Evolutionary conservation across 2,113 vertebrate genomes (phyloP), one percentile per base, ranked within the genome.

Genomic region (Prionailurus bengalensis): DNA sequence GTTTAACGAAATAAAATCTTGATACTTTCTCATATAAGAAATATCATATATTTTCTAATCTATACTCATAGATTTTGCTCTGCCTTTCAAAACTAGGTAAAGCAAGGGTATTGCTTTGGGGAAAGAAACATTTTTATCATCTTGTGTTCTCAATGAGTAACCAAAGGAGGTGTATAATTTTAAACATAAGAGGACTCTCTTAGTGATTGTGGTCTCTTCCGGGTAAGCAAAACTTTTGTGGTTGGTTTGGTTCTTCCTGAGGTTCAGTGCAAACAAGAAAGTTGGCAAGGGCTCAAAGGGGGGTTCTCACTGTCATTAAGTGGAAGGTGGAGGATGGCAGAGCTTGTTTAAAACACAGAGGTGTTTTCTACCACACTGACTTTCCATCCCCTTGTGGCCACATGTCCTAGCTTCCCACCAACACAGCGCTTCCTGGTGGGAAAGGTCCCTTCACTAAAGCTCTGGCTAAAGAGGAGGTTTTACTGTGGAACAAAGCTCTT

Each of bases 51-150:
- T 70, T 80, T 97, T 90, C 23, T 89, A 68, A 83, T 23, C 71
- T 63, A 19, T 53, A 39, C 48, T 65, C 4, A 58, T 68, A 81
- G 27, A 10, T 51, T 76, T 86, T 73, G 13, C 21, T 39, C 42
- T 71, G 17, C 23, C 23, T 93, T 94, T 95, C 33, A 81, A 94
- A 97, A 84, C 45, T 12, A 80, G 6, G 13, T 39, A 91, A 88
- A 76, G 33, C 13, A 80, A 73, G 0, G 6, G 2, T 51, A 71
- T 71, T 63, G 29, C 39, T 70, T 39, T 8, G 12, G 6, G 12
- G 21, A 74, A 16, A 33, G 53, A 95, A 73, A 9, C 2, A 25
- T 89, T 71, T 36, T 78, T 39, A 84, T 84, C 48, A 48, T 13
- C 15, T 66, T 66, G 5, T 58, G 15, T 82, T 51, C 33, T 91